Evolutionary conservation across 2,888 invertebrate species (phyloP), one percentile per base, ranked within the genome.

Genomic region (Pardosa pseudoannulata): DNA sequence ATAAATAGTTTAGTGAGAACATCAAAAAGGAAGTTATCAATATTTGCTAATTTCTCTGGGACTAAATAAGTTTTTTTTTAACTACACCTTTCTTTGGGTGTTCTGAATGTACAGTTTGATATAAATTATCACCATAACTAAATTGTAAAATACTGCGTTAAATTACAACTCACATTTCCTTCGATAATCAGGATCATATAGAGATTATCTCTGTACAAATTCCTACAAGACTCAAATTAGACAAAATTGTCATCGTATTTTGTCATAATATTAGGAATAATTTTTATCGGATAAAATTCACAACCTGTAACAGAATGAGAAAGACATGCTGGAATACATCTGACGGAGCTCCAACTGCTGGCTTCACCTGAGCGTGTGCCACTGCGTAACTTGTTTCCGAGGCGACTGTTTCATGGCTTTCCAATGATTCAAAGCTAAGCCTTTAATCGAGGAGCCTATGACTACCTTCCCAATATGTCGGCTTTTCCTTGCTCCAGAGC

Each of bases 391-490:
- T 76, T 86, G 85, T 31, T 88, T 88, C 29, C 89, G 56, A 29
- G 89, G 89, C 36, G 89, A 76, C 16, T 87, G 80, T 32, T 88
- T 87, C 89, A 89, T 89, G 7, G 85, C 87, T 31, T 81, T 75
- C 89, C 89, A 89, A 28, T 89, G 89, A 39, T 87, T 87, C 13
- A 88, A 46, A 36, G 87, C 76, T 19, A 71, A 36, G 23, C 88
- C 89, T 50, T 86, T 83, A 13, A 75, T 73, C 29, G 68, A 76
- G 28, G 88, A 83, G 32, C 89, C 88, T 29, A 89, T 79, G 1
- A 88, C 85, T 13, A 88, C 88, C 56, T 89, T 88, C 11, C 89
- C 89, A 19, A 89, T 75, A 23, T 89, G 87, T 11, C 85, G 87
- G 23, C 76, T 76, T 68, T 85, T 83, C 56, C 79, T 80, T 46